A percentile compares a stretch with the other conserved stretches of the same genome.
Conservation (phyloP, 2,113 vertebrate species). For the Onychorhynchus coronatus region DNA sequence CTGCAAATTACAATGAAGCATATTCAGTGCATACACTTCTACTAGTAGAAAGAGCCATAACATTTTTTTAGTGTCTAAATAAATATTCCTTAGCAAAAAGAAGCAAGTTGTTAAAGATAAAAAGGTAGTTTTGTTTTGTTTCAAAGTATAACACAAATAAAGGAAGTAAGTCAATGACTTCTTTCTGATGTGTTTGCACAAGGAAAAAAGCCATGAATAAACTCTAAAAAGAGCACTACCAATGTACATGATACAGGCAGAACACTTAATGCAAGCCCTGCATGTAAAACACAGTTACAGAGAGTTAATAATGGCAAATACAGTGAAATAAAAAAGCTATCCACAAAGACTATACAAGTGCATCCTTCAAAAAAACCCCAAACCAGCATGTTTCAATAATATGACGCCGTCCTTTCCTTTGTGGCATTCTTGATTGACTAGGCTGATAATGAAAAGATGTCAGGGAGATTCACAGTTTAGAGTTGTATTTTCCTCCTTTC, state of each 20-base stretch:
- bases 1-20: slow-evolving; percentile 9
- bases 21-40: background rate
- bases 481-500: background rate
- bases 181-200: background rate
- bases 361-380: background rate
- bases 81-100: background rate
- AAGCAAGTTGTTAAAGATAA: background rate
- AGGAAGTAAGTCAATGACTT: background rate
- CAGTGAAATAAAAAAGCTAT: background rate
- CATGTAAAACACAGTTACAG: background rate
- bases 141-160: slow-evolving; percentile 42
- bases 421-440: background rate
- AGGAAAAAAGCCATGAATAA: background rate
- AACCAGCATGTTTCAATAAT: background rate
- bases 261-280: background rate
- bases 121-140: background rate
- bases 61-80: slow-evolving; percentile 26
- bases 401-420: background rate
- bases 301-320: slow-evolving; percentile 5
- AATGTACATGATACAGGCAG: background rate
- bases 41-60: background rate
- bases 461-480: slow-evolving; percentile 6
- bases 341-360: background rate
- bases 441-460: background rate
- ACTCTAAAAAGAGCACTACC: background rate